Conservation (phyloP, 2,888 invertebrate species). For the Cryptocephalus primarius region DNA sequence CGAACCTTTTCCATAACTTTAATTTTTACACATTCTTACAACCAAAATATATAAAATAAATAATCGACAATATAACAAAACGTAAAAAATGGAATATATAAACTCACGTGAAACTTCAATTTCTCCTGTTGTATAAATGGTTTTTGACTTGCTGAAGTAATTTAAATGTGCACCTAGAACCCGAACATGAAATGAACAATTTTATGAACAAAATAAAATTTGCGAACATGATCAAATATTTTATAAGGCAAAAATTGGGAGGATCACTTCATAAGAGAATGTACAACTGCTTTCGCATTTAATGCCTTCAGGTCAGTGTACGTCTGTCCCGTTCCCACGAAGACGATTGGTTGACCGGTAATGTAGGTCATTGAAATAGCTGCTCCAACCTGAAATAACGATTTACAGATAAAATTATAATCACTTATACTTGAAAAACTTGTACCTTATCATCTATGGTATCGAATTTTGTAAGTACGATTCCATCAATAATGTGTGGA, state of each 20-base stretch:
- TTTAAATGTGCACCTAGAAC: no score
- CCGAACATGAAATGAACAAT: no score
- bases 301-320: conserved; percentile 95
- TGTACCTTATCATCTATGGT: conserved; percentile 94
- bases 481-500: conserved; percentile 95
- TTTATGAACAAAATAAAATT: no score
- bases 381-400: conserved; percentile 60
- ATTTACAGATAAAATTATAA: conserved; percentile 8
- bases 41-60: no score
- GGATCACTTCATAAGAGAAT: conserved; percentile 82
- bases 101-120: no score
- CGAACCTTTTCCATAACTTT: no score
- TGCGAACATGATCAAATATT: not conserved
- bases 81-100: no score
- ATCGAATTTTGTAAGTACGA: conserved; percentile 98
- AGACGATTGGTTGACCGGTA: conserved; percentile 98
- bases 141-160: no score
- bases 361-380: conserved; percentile 99
- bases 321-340: conserved; percentile 98
- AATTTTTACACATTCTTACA: no score
- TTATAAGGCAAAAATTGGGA: conserved; percentile 11
- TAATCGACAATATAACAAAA: no score
- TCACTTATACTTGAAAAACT: not conserved
- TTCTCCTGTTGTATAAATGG: no score
- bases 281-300: conserved; percentile 92